These are phyloP conservation scores for Micromys minutus DNA, from an alignment of 2,113 vertebrate species.

Conservation along the genomic window DNA sequence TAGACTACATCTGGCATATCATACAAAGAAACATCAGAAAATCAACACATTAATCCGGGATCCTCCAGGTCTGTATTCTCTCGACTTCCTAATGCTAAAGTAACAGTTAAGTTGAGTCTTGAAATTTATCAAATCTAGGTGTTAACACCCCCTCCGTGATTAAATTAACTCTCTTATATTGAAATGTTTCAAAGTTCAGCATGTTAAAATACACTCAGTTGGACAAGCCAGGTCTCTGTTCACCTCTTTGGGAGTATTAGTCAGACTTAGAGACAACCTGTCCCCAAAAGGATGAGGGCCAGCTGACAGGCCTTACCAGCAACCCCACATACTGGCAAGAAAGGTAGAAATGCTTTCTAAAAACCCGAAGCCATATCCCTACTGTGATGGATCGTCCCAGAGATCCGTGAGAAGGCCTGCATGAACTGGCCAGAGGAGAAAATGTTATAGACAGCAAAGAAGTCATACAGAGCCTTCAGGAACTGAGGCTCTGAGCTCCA, in stretches of 20 bases:
- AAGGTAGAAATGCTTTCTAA: conserved; percentile 29
- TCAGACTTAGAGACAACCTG: background rate
- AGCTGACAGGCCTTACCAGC: background rate
- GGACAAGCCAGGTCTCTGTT: background rate
- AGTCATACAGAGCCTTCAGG: background rate
- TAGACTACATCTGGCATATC: background rate
- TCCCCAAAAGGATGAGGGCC: background rate
- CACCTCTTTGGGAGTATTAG: background rate
- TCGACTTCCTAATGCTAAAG: background rate
- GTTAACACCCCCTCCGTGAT: background rate
- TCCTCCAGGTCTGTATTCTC: background rate
- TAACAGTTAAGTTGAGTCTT: background rate
- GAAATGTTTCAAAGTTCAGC: conserved; percentile 33
- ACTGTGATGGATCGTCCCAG: background rate
- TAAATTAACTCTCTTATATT: background rate
- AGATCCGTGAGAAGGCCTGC: background rate
- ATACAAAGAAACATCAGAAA: background rate
- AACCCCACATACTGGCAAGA: background rate
- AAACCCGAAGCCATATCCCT: background rate
- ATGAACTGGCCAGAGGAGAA: background rate
- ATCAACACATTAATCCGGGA: background rate
- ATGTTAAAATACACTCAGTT: background rate
- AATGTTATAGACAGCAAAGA: background rate
- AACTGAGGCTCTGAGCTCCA: background rate
- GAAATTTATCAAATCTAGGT: background rate